Base-by-base conservation (phyloP, 2,797 vertebrate species). In the Molossus molossus region DNA sequence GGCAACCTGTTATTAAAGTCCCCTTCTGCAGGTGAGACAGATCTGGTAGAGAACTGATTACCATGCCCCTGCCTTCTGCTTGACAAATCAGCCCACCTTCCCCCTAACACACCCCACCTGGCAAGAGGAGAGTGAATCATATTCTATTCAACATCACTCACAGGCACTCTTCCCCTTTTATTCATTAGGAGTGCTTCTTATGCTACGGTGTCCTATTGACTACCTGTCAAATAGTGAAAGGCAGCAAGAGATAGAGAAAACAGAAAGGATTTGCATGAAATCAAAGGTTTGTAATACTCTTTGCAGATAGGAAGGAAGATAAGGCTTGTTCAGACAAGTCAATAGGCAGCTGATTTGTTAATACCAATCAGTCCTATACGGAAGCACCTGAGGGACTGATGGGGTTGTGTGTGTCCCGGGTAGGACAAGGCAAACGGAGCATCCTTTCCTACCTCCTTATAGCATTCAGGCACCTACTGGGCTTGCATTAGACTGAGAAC, bases 1-100 rank as follows among this genome's bases (percentile, higher is more conserved):
- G 97, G 95, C 90, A 98, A 94, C 92, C 95, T 97, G 91, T 98
- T 97, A 98, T 98, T 98, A 98, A 96, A 96, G 97, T 88, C 97
- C 97, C 95, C 95, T 98, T 97, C 97, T 98, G 95, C 97, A 98
- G 97, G 97, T 90, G 94, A 97, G 97, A 97, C 95, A 0, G 57
- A 97, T 97, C 97, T 76, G 92, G 91, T 95, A 89, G 97, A 95
- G 96, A 95, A 83, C 96, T 97, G 97, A 97, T 98, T 97, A 97
- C 77, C 20, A 90, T 85, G 48, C 8, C 97, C 97, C 89, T 70
- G 94, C 95, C 92, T 96, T 92, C 89, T 48, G 79, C 95, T 76
- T 96, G 96, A 79, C 94, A 98, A 94, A 96, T 97, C 96, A 97
- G 94, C 90, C 96, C 96, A 81, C 93, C 92, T 96, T 67, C 89